A percentile compares a stretch with the other conserved stretches of the same genome.
Conservation (phyloP, 2,888 invertebrate species). For the Polia nebulosa region DNA sequence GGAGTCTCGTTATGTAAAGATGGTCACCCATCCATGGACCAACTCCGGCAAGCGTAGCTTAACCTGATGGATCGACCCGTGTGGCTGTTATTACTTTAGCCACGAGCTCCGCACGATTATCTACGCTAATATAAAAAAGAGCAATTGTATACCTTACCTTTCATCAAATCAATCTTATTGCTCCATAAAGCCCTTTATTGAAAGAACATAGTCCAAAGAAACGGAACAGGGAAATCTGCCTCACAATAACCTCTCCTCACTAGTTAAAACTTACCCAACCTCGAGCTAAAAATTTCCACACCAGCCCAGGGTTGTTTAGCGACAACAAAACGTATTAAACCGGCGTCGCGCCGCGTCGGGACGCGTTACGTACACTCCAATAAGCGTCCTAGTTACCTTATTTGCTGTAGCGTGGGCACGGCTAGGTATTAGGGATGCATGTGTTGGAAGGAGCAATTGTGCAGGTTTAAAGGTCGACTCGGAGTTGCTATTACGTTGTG, state of each 20-base stretch:
- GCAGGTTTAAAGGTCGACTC: conserved; percentile 21
- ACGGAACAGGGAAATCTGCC: background rate
- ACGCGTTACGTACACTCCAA: conserved; percentile 71
- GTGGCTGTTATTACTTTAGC: no score
- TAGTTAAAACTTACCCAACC: conserved; percentile 1
- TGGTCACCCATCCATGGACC: no score
- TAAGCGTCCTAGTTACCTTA: conserved; percentile 75
- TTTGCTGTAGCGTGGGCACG: conserved; percentile 50
- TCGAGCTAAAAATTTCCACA: conserved; percentile 21
- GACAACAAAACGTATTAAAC: conserved; percentile 26
- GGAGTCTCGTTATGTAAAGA: no score
- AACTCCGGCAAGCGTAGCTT: no score
- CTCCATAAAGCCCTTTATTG: background rate
- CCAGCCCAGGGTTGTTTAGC: conserved; percentile 14
- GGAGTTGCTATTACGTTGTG: background rate
- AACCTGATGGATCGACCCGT: no score
- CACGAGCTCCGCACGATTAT: no score
- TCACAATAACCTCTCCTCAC: conserved; percentile 19
- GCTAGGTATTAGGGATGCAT: conserved; percentile 39
- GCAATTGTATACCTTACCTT: no score
- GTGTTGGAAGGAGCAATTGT: conserved; percentile 6
- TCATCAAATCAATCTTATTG: background rate
- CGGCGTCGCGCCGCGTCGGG: conserved; percentile 65
- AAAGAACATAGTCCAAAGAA: background rate
- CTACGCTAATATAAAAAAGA: no score